These are phyloP conservation scores for Formica aserva DNA, from an alignment of 2,888 invertebrate genomes.

Conservation along the genomic window DNA sequence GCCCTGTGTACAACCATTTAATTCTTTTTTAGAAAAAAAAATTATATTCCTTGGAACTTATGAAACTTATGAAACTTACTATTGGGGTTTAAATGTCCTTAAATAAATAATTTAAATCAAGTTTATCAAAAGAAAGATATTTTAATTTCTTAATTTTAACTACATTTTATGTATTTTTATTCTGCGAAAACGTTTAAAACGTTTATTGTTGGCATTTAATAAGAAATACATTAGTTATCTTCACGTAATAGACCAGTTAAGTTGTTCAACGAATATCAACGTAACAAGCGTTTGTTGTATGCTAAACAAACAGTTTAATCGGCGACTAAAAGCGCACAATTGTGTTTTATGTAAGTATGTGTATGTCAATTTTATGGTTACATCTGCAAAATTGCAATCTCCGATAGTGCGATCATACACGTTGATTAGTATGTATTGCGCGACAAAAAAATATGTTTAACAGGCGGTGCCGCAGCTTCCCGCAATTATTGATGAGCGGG, in stretches of 20 bases:
- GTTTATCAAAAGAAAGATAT: too few relatives aligned
- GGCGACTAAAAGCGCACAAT: constrained; percentile 10
- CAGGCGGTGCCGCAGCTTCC: not conserved
- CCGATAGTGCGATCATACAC: not conserved
- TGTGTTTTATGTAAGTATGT: not conserved
- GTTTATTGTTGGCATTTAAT: constrained; percentile 12
- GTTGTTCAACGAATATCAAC: constrained; percentile 3
- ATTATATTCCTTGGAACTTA: too few relatives aligned
- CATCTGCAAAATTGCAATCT: constrained; percentile 34
- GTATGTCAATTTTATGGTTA: constrained; percentile 32
- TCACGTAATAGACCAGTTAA: constrained; percentile 3
- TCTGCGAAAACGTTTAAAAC: constrained; percentile 8
- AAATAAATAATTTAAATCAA: not conserved
- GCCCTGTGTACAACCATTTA: too few relatives aligned
- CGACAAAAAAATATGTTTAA: constrained; percentile 41
- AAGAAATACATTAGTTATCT: constrained; percentile 27
- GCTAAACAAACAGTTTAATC: constrained; percentile 40
- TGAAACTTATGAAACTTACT: too few relatives aligned
- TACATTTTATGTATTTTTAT: constrained; percentile 35
- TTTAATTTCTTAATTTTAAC: not conserved
- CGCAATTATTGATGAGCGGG: constrained; percentile 26
- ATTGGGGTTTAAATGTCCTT: too few relatives aligned
- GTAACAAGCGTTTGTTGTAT: constrained; percentile 12
- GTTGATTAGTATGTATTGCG: constrained; percentile 32
- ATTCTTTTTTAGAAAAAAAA: too few relatives aligned